Conservation (phyloP, 2,113 vertebrate species). For the Nothocercus nigrocapillus region DNA sequence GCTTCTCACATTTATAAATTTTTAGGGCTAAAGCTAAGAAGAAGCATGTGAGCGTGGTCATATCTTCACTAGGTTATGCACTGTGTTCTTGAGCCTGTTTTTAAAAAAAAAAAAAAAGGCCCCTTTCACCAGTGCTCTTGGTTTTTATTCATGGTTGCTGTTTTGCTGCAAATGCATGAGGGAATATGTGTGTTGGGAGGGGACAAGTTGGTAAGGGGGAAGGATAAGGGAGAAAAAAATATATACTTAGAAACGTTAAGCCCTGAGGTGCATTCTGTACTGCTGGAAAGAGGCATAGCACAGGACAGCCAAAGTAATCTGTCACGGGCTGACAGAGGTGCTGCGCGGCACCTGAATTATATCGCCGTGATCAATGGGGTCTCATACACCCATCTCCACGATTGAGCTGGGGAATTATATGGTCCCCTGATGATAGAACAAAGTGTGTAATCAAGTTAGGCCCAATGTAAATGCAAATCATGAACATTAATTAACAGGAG, state of each 20-base stretch:
- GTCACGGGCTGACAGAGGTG: not conserved
- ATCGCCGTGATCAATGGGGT: not conserved
- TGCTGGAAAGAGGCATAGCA: not conserved
- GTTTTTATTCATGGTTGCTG: not conserved
- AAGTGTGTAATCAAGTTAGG: not conserved
- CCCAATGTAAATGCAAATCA: not conserved
- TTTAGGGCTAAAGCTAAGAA: not conserved
- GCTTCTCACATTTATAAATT: not conserved
- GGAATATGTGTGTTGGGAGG: not conserved
- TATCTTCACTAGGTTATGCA: not conserved
- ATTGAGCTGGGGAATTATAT: not conserved
- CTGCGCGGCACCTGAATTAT: accelerated
- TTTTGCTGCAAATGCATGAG: not conserved
- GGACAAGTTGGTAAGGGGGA: not conserved
- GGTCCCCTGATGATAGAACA: not conserved
- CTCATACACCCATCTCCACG: not conserved
- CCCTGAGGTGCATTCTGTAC: not conserved
- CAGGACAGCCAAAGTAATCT: not conserved
- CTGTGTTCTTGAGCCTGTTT: not conserved
- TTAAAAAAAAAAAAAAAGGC: not conserved
- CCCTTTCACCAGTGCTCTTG: not conserved
- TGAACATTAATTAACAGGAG: not conserved
- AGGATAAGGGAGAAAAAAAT: not conserved
- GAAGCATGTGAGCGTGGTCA: not conserved
- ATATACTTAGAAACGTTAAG: not conserved